Percentiles rank a stretch among this genome's conserved stretches.
Evolutionary conservation across 2,888 invertebrate genomes (phyloP).

Genomic region (Cephonodes hylas): DNA sequence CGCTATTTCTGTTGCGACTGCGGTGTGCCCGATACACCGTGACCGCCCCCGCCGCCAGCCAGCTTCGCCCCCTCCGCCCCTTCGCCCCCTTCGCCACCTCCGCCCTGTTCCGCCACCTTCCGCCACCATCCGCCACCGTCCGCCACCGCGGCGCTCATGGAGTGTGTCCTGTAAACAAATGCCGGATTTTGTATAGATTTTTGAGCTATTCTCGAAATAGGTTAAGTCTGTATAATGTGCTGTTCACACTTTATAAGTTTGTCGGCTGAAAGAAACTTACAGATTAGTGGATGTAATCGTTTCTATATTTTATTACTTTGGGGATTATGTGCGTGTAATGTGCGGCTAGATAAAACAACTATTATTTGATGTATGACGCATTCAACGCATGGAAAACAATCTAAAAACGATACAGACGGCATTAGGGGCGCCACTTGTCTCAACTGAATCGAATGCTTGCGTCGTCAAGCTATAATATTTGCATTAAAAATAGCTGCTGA

Average conservation of each 20-base stretch:
- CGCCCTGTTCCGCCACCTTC: slow-evolving; percentile 21
- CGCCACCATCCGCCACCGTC: slow-evolving; percentile 14
- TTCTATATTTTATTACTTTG: neutral
- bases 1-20: slow-evolving; percentile 77
- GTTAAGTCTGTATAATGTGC: slow-evolving; percentile 26
- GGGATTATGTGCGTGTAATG: neutral
- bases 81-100: slow-evolving; percentile 18
- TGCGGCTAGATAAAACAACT: neutral
- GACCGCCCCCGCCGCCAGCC: slow-evolving; percentile 23
- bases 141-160: slow-evolving; percentile 18
- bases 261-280: slow-evolving; percentile 7
- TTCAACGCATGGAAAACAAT: neutral
- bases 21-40: slow-evolving; percentile 52
- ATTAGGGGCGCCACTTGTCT: neutral
- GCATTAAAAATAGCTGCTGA: no score
- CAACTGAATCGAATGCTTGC: neutral
- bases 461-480: no score
- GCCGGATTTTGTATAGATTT: slow-evolving; percentile 56
- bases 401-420: neutral
- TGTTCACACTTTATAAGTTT: slow-evolving; percentile 11
- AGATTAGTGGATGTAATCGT: slow-evolving; percentile 5
- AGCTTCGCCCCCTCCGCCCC: slow-evolving; percentile 15
- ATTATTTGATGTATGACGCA: slow-evolving; percentile 4
- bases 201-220: slow-evolving; percentile 51
- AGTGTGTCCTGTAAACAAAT: slow-evolving; percentile 56